phyloP scores from a whole-genome alignment of 2,888 invertebrate genomes.

The Drosophila setosimentum region DNA sequence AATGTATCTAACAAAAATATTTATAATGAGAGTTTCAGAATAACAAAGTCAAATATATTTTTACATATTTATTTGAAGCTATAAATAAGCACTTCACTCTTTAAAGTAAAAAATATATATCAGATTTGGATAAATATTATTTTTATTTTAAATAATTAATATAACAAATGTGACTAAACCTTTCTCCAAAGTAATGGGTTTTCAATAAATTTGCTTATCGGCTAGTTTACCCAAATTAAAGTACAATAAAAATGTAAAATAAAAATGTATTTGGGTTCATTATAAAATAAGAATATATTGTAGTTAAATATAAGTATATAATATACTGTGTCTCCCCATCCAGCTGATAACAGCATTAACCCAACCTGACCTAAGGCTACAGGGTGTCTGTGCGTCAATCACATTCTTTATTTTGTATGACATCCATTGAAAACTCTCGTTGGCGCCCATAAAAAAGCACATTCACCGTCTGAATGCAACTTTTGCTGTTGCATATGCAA shows the following conservation, averaged over 20 bases:
- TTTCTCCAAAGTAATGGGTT: neutral
- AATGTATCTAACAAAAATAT: neutral
- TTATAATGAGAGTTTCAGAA: neutral
- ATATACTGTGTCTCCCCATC: neutral
- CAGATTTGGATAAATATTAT: neutral
- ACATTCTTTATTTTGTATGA: neutral
- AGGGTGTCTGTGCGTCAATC: neutral
- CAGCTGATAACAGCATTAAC: neutral
- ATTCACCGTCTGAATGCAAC: conserved; percentile 49
- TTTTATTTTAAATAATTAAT: neutral
- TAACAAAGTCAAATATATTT: neutral
- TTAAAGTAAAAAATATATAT: neutral
- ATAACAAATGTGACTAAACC: neutral
- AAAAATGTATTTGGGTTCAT: neutral
- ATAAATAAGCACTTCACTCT: neutral
- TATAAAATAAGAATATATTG: neutral
- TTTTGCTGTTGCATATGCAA: conserved; percentile 40
- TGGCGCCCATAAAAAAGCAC: conserved; percentile 23
- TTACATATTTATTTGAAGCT: neutral
- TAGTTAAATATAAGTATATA: neutral
- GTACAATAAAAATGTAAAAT: neutral
- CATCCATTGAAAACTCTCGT: conserved; percentile 27
- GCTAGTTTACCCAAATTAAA: neutral
- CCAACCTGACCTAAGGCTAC: neutral
- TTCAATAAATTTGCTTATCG: neutral